Evolutionary conservation across 2,113 vertebrate genomes (phyloP).

Genomic region (Alethe castanea): DNA sequence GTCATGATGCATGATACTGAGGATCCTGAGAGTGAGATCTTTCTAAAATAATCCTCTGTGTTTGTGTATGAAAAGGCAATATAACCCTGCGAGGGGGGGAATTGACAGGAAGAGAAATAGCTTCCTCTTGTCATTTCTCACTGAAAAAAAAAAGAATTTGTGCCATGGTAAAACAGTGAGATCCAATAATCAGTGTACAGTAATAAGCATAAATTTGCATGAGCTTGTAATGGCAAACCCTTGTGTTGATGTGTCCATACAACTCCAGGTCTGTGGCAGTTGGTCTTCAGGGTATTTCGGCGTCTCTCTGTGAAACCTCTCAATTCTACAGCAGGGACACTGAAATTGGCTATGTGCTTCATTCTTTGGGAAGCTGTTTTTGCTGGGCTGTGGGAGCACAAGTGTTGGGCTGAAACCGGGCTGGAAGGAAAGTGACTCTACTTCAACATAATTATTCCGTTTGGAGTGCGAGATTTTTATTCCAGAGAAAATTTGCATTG

Average conservation of each 20-base stretch:
- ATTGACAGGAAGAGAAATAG: not conserved
- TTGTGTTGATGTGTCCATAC: not conserved
- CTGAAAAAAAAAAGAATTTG: not conserved
- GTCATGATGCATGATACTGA: fast-evolving
- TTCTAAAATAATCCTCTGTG: not conserved
- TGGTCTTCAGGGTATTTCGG: not conserved
- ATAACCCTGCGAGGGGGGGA: not conserved
- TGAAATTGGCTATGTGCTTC: fast-evolving
- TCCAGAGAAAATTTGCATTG: not conserved
- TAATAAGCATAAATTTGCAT: not conserved
- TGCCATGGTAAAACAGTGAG: not conserved
- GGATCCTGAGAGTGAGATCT: not conserved
- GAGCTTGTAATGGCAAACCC: not conserved
- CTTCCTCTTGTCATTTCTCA: not conserved
- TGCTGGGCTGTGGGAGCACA: fast-evolving
- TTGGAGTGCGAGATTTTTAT: not conserved
- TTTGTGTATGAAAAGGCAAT: not conserved
- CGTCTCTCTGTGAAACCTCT: not conserved
- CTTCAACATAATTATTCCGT: not conserved
- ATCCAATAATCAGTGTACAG: not conserved
- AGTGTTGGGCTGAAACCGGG: fast-evolving
- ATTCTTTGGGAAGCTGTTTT: not conserved
- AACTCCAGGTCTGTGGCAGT: not conserved
- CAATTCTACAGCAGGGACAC: not conserved
- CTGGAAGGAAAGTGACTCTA: not conserved